Conservation (phyloP, 2,888 invertebrate genomes). For the Papilio gigon region DNA sequence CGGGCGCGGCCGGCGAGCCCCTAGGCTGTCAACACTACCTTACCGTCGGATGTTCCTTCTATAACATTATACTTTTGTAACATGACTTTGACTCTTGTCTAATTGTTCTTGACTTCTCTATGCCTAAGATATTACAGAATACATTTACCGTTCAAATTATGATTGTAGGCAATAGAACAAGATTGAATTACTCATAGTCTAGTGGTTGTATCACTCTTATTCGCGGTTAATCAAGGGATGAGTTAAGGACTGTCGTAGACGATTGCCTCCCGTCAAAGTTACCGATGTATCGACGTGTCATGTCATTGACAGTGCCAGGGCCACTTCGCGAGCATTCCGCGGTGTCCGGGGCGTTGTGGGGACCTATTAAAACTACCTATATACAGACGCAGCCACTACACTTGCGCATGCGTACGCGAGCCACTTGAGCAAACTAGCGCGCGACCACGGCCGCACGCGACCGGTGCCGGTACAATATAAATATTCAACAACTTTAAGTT, state of each 20-base stretch:
- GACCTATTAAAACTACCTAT: slow-evolving; percentile 70
- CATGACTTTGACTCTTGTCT: not conserved
- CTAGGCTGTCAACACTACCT: slow-evolving; percentile 21
- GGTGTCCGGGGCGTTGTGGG: slow-evolving; percentile 49
- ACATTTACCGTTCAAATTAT: not conserved
- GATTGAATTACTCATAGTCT: not conserved
- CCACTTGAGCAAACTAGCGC: slow-evolving; percentile 74
- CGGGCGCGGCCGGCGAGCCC: slow-evolving; percentile 37
- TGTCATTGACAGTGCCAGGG: slow-evolving; percentile 8
- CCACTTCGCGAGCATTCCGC: slow-evolving; percentile 16
- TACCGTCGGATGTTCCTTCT: not conserved
- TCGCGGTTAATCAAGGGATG: not conserved
- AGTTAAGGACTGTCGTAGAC: not conserved
- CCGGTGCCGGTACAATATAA: slow-evolving; percentile 56
- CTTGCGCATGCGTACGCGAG: slow-evolving; percentile 69
- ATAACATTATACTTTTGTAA: not conserved
- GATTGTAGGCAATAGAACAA: not conserved
- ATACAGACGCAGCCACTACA: slow-evolving; percentile 74
- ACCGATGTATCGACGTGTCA: not conserved
- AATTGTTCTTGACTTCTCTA: not conserved
- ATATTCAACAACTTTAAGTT: slow-evolving; percentile 61
- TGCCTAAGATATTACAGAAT: not conserved
- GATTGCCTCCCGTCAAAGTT: not conserved
- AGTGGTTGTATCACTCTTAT: slow-evolving; percentile 4
- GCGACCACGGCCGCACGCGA: slow-evolving; percentile 47